phyloP scores from a whole-genome alignment of 2,113 vertebrate species.

The Danionella cerebrum region DNA sequence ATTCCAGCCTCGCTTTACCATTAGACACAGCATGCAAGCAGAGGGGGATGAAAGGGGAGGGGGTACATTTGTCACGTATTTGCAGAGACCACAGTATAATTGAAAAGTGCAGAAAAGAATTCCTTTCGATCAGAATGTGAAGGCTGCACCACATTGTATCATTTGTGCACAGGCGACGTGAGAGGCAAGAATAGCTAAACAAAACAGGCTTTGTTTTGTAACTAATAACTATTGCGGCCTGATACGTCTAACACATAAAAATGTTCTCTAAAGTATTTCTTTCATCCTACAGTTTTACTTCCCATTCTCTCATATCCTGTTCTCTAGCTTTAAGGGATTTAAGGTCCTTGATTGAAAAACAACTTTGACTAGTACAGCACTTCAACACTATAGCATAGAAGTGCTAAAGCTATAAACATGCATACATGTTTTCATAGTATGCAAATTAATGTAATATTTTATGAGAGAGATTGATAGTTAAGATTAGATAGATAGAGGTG shows the following conservation, averaged over 20 bases:
- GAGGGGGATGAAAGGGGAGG: neutral
- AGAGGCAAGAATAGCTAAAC: slow-evolving; percentile 51
- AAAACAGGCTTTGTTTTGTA: slow-evolving; percentile 49
- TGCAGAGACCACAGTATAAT: slow-evolving; percentile 43
- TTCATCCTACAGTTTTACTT: neutral
- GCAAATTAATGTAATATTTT: too few relatives aligned
- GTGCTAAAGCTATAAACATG: too few relatives aligned
- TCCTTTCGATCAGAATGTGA: slow-evolving; percentile 53
- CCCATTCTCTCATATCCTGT: neutral
- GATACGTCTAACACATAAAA: slow-evolving; percentile 4
- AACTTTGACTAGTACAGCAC: slow-evolving; percentile 16
- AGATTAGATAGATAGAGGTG: too few relatives aligned
- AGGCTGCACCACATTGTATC: slow-evolving; percentile 47
- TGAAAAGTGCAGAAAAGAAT: slow-evolving; percentile 56
- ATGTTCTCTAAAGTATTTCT: slow-evolving; percentile 27
- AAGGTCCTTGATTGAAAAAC: slow-evolving; percentile 9
- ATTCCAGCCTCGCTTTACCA: slow-evolving; percentile 35
- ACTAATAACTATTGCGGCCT: slow-evolving; percentile 44
- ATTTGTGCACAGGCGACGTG: slow-evolving; percentile 28
- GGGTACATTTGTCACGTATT: neutral
- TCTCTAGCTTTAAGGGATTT: slow-evolving; percentile 7
- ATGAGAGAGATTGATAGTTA: too few relatives aligned
- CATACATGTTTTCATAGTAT: too few relatives aligned
- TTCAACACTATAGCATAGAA: too few relatives aligned
- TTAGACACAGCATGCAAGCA: slow-evolving; percentile 14